A percentile compares a stretch with the other conserved stretches of the same genome.
phyloP scores from a whole-genome alignment of 2,113 vertebrate species.

The Lamprologus tigripictilis region DNA sequence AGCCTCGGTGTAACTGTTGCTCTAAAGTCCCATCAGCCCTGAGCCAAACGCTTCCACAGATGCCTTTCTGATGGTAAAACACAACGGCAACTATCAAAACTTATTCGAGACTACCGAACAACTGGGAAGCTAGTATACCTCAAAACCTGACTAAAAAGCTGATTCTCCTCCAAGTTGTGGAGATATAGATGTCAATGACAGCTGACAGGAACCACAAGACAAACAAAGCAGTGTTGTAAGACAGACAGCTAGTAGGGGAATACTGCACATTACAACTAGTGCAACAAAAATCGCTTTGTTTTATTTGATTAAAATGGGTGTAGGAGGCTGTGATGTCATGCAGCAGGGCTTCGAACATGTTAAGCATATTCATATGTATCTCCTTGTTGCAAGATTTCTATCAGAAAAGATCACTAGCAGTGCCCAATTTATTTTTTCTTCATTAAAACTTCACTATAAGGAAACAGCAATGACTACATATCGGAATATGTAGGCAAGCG shows the following conservation, averaged over 20 bases:
- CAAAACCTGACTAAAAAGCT: neutral
- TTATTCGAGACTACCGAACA: neutral
- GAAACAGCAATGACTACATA: neutral
- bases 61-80: neutral
- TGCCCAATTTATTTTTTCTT: neutral
- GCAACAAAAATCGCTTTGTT: conserved; percentile 4
- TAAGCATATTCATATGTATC: neutral
- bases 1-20: conserved; percentile 32
- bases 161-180: conserved; percentile 14
- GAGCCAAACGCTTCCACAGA: conserved; percentile 1
- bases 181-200: neutral
- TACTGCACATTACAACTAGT: neutral
- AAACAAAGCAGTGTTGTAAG: neutral
- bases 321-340: conserved; percentile 28
- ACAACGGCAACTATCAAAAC: neutral
- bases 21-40: conserved; percentile 15
- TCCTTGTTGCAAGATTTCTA: neutral
- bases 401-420: neutral
- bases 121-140: neutral
- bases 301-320: neutral
- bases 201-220: neutral
- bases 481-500: neutral
- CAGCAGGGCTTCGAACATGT: neutral
- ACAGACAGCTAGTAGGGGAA: neutral
- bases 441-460: neutral